Percentiles rank a stretch among this genome's conserved stretches.
Conservation (phyloP, 2,888 invertebrate species). For the Himalopsyche kuldschensis region DNA sequence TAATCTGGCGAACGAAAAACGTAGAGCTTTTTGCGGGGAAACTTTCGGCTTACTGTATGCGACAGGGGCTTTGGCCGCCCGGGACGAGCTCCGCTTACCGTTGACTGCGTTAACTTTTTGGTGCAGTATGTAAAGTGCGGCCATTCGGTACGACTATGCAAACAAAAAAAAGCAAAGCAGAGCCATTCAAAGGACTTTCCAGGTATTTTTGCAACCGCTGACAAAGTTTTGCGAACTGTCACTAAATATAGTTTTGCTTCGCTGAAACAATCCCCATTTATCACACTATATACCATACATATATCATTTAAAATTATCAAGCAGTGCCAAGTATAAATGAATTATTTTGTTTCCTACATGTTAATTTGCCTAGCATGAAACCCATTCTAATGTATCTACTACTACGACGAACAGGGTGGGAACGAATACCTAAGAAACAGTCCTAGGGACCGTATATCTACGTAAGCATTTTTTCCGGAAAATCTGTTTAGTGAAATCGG, state of each 20-base stretch:
- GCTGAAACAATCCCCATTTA: background rate
- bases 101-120: background rate
- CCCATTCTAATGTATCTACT: too few relatives aligned
- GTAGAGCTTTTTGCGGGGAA: background rate
- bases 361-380: too few relatives aligned
- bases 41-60: conserved; percentile 1
- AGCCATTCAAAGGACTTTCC: background rate
- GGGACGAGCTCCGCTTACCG: conserved; percentile 3
- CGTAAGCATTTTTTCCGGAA: too few relatives aligned
- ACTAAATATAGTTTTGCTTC: background rate
- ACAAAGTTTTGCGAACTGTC: background rate
- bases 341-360: too few relatives aligned
- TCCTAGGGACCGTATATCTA: too few relatives aligned
- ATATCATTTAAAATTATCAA: background rate
- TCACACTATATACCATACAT: background rate
- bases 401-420: too few relatives aligned
- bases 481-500: too few relatives aligned
- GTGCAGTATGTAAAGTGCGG: background rate
- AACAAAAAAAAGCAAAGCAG: background rate
- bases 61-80: background rate
- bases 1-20: background rate
- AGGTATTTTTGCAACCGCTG: background rate
- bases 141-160: background rate
- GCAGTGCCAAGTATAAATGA: background rate
- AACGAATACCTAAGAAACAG: too few relatives aligned